phyloP scores from a whole-genome alignment of 2,113 vertebrate genomes.

The Orthonyx spaldingii region DNA sequence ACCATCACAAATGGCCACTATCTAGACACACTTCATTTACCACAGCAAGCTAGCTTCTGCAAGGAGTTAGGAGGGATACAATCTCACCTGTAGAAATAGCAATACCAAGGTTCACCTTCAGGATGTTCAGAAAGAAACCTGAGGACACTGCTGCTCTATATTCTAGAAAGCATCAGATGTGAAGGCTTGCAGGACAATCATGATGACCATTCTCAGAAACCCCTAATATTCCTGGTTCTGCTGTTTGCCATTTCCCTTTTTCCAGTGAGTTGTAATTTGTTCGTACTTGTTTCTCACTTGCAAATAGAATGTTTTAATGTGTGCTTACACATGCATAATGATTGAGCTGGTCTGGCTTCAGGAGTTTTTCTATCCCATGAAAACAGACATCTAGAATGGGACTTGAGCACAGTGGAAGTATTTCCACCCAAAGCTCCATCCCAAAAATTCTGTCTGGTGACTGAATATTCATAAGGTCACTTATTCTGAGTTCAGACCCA shows the following conservation, averaged over 20 bases:
- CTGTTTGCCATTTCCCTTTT: neutral
- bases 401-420: neutral
- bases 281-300: neutral
- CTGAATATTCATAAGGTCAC: neutral
- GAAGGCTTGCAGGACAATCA: neutral
- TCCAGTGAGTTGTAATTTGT: neutral
- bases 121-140: neutral
- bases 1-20: neutral
- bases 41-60: neutral
- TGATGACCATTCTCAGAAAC: neutral
- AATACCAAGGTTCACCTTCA: neutral
- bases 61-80: neutral
- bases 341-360: neutral
- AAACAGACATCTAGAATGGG: neutral
- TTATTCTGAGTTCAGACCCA: neutral
- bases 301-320: neutral
- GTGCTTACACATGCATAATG: neutral
- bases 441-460: neutral
- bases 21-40: neutral
- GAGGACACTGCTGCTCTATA: neutral
- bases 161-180: neutral
- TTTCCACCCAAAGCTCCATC: neutral
- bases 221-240: neutral
- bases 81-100: neutral
- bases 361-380: neutral